Evolutionary conservation across 2,113 vertebrate genomes (phyloP).

Genomic region (Corythornis madagascariensis): DNA sequence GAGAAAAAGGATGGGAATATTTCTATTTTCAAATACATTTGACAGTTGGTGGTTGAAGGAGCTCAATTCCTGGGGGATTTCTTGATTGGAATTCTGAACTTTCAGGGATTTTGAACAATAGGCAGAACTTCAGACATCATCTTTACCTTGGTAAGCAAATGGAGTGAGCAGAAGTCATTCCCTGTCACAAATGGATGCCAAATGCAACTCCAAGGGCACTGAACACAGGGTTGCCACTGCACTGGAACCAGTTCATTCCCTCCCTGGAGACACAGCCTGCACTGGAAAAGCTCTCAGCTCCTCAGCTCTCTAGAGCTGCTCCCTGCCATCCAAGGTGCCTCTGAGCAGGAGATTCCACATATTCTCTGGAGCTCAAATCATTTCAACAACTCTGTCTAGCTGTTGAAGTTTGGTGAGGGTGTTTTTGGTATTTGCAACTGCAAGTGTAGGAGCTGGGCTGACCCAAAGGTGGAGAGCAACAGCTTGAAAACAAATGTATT

Average conservation of each 20-base stretch:
- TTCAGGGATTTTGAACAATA: neutral
- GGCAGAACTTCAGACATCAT: neutral
- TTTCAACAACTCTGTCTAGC: neutral
- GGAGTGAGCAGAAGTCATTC: neutral
- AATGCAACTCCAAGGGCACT: neutral
- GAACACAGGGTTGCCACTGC: neutral
- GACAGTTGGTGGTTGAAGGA: neutral
- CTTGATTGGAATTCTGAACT: neutral
- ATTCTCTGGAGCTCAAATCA: neutral
- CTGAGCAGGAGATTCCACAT: neutral
- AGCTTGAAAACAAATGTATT: neutral
- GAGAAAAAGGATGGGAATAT: neutral
- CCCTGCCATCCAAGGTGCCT: rapidly evolving
- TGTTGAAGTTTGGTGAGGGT: neutral
- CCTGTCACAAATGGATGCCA: rapidly evolving
- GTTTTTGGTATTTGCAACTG: neutral
- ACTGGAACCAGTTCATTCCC: neutral
- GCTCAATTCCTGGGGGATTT: neutral
- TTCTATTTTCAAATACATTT: neutral
- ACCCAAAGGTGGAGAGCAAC: neutral
- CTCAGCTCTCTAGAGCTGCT: neutral
- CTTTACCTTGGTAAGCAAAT: neutral
- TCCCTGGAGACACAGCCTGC: neutral
- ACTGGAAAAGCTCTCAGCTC: neutral
- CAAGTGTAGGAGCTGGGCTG: neutral